These are phyloP conservation scores for Podarcis siculus DNA, from an alignment of 2,797 vertebrate species.

Conservation along the genomic window DNA sequence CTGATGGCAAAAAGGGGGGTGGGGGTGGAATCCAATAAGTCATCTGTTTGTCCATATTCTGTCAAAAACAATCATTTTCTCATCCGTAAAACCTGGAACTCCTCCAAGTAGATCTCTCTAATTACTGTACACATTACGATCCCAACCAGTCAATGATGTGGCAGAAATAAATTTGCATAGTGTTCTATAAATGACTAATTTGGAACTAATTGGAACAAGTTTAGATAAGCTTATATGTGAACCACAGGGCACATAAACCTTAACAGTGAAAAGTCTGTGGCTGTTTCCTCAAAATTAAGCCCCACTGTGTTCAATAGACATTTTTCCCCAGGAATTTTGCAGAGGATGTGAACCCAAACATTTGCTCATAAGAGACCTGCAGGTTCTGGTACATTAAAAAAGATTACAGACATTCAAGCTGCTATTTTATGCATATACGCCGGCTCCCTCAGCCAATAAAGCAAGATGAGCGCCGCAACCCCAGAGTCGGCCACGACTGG, in stretches of 20 bases:
- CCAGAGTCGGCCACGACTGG: too few relatives aligned
- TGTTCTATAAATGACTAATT: neutral
- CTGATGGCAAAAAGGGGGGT: conserved; percentile 44
- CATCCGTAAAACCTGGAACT: conserved; percentile 30
- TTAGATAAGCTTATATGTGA: conserved; percentile 9
- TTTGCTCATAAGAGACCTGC: too few relatives aligned
- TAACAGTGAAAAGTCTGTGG: neutral
- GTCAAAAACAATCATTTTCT: conserved; percentile 39
- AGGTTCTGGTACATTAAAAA: too few relatives aligned
- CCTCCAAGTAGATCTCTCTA: conserved; percentile 40
- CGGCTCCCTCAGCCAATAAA: too few relatives aligned
- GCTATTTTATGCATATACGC: too few relatives aligned
- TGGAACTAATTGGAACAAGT: conserved; percentile 18
- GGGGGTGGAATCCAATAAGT: neutral
- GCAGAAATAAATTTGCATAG: conserved; percentile 28
- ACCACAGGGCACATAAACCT: neutral
- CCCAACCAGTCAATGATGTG: conserved; percentile 23
- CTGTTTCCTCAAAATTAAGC: conserved; percentile 15
- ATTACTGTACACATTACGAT: conserved; percentile 29
- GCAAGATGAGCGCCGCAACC: too few relatives aligned
- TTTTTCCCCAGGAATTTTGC: too few relatives aligned
- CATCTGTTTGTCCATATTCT: conserved; percentile 59
- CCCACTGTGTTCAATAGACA: too few relatives aligned
- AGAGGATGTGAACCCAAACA: too few relatives aligned
- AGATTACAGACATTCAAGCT: too few relatives aligned